A percentile compares a stretch with the other conserved stretches of the same genome.
Evolutionary conservation across 2,113 vertebrate genomes (phyloP).

Genomic region (Callospermophilus lateralis): DNA sequence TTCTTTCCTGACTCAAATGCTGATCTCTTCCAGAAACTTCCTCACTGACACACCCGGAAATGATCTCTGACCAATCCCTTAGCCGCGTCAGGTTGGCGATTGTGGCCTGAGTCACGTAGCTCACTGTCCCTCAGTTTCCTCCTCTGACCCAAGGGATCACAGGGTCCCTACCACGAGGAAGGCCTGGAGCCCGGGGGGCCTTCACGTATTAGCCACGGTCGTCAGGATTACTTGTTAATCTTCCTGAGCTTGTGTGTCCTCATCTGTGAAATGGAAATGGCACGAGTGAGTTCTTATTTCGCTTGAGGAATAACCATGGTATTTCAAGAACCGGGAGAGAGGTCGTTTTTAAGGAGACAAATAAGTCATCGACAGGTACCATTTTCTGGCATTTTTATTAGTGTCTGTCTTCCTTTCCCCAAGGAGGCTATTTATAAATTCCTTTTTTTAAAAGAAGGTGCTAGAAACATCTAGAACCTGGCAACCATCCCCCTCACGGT

Average conservation of each 20-base stretch:
- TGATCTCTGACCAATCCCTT: neutral
- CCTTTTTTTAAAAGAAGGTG: conserved; percentile 16
- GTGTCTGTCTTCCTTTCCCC: neutral
- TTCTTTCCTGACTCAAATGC: neutral
- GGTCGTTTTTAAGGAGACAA: neutral
- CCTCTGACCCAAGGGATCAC: neutral
- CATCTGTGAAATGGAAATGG: neutral
- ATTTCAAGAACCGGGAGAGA: neutral
- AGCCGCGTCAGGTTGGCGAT: no score
- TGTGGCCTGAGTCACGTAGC: neutral
- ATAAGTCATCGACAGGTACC: neutral
- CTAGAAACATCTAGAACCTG: neutral
- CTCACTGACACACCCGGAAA: neutral
- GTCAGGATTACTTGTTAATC: neutral
- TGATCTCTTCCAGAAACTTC: neutral
- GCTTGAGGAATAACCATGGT: neutral
- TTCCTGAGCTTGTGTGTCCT: neutral
- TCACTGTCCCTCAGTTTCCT: neutral
- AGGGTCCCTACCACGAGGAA: neutral
- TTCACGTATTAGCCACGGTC: neutral
- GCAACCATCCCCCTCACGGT: neutral
- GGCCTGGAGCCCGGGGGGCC: neutral
- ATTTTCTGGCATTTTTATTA: neutral
- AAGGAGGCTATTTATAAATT: neutral
- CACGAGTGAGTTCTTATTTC: neutral